Base-by-base conservation (phyloP, 2,797 vertebrate genomes). In the Cottoperca gobio region DNA sequence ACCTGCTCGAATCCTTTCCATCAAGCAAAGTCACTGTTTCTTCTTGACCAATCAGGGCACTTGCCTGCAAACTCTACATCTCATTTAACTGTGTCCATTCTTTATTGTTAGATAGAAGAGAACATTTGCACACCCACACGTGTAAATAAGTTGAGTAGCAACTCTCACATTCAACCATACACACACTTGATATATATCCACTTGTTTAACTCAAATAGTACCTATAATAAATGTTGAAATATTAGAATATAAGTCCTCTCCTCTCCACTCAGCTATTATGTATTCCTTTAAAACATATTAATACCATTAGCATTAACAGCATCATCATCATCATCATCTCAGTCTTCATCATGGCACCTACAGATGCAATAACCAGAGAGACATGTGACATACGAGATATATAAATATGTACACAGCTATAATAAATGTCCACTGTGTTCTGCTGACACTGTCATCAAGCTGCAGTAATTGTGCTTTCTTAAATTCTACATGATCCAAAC, bases 381-480 rank as follows among this genome's bases (percentile, higher is more conserved):
- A 71, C 26, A 70, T 42, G 23, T 64, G 60, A 70, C 21, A 31
- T 31, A 45, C 48, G 7, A 74, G 37, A 66, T 26, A 60, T 53
- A 69, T 16, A 52, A 11, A 76, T 70, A 70, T 83, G 55, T 73
- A 73, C 65, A 79, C 54, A 70, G 31, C 26, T 43, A 23, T 26
- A 42, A 23, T 26, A 42, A 62, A 58, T 48, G 26, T 23, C 13
- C 40, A 58, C 58, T 26, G 53, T 46, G 3, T n/a, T 42, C 4
- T 59, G 31, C 40, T 35, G 13, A 63, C 53, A 35, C 28, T 19
- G 42, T 39, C 48, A 49, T 54, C 24, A 11, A 70, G 23, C 64
- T 46, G 17, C 68, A 75, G 46, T 42, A 23, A 53, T 48, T 81
- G 79, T 86, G 83, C 76, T 86, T 79, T 58, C 35, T 60, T 21